Conservation (phyloP, 1,140 invertebrate species). For the Scylla paramamosain region DNA sequence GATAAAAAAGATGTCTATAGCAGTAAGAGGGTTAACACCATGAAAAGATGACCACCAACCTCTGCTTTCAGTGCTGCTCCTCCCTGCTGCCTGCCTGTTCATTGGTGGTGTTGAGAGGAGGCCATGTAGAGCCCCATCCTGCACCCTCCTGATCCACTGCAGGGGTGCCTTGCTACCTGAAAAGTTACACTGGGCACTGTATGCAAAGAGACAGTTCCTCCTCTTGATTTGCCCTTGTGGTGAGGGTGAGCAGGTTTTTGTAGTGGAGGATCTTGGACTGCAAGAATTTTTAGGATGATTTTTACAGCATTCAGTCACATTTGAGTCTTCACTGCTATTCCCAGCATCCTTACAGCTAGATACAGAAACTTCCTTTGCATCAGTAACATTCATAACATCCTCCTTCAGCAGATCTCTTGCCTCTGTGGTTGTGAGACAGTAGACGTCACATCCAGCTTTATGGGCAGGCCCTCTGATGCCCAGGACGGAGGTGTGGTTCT, state of each 20-base stretch:
- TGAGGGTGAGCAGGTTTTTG: not conserved
- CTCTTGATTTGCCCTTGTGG: not conserved
- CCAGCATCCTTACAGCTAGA: too few species aligned
- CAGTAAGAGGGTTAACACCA: not conserved
- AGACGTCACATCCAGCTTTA: conserved; percentile 75
- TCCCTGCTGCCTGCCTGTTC: not conserved
- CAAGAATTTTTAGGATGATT: not conserved
- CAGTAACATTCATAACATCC: not conserved
- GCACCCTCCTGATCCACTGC: conserved; percentile 85
- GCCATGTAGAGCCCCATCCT: conserved; percentile 83
- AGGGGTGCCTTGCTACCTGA: conserved; percentile 94
- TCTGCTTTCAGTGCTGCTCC: not conserved
- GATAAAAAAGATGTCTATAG: not conserved
- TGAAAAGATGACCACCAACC: too few species aligned
- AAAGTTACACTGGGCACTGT: conserved; percentile 97
- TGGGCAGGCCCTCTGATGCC: conserved; percentile 88
- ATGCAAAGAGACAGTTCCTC: conserved; percentile 87
- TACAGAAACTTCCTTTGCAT: not conserved
- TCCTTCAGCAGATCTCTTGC: not conserved
- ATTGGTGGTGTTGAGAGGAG: conserved; percentile 18
- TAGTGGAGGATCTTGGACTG: too few species aligned
- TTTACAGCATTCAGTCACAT: too few species aligned
- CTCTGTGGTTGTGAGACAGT: conserved; percentile 38
- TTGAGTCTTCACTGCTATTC: too few species aligned
- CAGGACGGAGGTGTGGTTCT: conserved; percentile 97